A percentile compares a stretch with the other conserved stretches of the same genome.
Conservation (phyloP, 2,113 vertebrate species). For the Callipepla squamata region DNA sequence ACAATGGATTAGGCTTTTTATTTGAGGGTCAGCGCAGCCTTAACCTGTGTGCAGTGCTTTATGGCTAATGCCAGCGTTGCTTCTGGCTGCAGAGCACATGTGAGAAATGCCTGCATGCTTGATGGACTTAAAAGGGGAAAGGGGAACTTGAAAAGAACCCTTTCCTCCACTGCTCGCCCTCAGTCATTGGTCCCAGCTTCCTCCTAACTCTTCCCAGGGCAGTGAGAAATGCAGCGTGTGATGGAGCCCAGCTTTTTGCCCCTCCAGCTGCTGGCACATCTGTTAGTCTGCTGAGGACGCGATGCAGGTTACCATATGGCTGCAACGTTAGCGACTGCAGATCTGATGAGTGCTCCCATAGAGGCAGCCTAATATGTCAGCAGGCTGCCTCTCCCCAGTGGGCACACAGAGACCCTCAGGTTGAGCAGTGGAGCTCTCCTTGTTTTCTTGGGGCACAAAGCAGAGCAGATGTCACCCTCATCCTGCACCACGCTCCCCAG, state of each 20-base stretch:
- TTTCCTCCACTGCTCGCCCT: not conserved
- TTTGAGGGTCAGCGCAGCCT: slow-evolving; percentile 7
- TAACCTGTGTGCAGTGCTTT: not conserved
- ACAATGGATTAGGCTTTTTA: not conserved
- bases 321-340: not conserved
- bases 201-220: not conserved
- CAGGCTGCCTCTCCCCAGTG: not conserved
- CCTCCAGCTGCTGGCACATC: slow-evolving; percentile 47
- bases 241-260: slow-evolving; percentile 1
- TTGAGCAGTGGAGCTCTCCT: not conserved
- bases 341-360: not conserved
- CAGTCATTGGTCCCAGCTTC: not conserved
- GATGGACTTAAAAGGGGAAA: not conserved
- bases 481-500: not conserved
- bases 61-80: not conserved
- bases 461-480: not conserved
- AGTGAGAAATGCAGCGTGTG: not conserved
- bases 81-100: not conserved
- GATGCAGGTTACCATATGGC: not conserved
- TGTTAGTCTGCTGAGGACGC: not conserved
- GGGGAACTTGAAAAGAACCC: not conserved
- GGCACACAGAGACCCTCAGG: not conserved
- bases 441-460: not conserved
- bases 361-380: not conserved
- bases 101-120: not conserved